A percentile compares a stretch with the other conserved stretches of the same genome.
Conservation (phyloP, 2,113 vertebrate species). For the Synodontis membranacea region DNA sequence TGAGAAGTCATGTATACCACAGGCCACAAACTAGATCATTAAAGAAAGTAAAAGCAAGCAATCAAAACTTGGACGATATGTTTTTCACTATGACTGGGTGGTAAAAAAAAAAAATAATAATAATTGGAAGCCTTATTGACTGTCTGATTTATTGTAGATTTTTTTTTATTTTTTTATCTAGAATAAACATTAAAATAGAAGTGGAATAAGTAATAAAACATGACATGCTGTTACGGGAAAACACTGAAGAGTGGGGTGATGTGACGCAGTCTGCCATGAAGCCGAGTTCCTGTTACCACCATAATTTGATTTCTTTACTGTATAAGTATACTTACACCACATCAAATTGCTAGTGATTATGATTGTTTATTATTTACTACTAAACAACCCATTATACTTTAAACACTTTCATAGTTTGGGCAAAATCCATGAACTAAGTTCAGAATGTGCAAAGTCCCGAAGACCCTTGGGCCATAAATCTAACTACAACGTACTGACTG, state of each 20-base stretch:
- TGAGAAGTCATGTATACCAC: slow-evolving; percentile 40
- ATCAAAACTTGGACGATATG: background rate
- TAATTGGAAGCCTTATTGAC: slow-evolving; percentile 1
- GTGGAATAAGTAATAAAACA: background rate
- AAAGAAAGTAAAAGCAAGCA: slow-evolving; percentile 13
- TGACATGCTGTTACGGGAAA: background rate
- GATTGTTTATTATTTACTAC: background rate
- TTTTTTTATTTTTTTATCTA: no score
- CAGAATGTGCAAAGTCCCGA: background rate
- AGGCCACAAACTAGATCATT: slow-evolving; percentile 25
- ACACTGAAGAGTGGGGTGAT: background rate
- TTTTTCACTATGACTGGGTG: background rate
- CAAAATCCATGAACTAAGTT: background rate
- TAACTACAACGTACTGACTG: background rate
- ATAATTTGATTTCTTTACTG: background rate
- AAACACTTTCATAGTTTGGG: background rate
- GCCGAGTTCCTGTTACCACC: background rate
- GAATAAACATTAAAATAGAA: background rate
- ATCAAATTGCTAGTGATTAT: background rate
- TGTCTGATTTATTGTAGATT: slow-evolving; percentile 10
- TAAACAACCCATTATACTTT: background rate
- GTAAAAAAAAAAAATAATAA: no score
- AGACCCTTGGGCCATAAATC: background rate
- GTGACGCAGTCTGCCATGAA: background rate
- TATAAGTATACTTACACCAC: background rate